phyloP scores from a whole-genome alignment of 2,797 vertebrate species.

The Taeniopygia guttata region DNA sequence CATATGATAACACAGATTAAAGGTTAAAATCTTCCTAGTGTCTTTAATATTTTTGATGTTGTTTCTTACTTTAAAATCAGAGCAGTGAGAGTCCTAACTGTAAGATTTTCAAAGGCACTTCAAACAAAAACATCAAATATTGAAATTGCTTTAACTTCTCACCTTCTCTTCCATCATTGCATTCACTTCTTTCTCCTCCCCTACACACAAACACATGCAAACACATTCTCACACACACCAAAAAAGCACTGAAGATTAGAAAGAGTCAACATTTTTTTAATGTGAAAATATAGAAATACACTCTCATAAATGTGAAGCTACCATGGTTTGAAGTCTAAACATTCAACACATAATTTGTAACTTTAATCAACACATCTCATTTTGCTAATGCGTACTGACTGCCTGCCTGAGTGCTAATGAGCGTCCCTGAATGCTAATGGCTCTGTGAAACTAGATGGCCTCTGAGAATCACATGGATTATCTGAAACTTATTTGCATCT shows the following conservation, averaged over 20 bases:
- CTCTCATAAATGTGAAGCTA: constrained; percentile 25
- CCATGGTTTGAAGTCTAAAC: constrained; percentile 56
- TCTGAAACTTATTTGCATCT: constrained; percentile 61
- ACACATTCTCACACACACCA: background rate
- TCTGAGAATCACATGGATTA: constrained; percentile 54
- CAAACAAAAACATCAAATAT: background rate
- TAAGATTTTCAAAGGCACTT: background rate
- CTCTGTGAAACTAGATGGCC: constrained; percentile 42
- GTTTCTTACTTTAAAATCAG: constrained; percentile 17
- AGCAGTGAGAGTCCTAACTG: background rate
- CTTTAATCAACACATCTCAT: constrained; percentile 75
- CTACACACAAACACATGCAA: background rate
- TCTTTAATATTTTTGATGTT: background rate
- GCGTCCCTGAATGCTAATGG: constrained; percentile 65
- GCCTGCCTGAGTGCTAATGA: constrained; percentile 64
- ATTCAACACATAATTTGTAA: constrained; percentile 65
- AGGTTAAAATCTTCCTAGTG: background rate
- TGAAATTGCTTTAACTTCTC: constrained; percentile 15
- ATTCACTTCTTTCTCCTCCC: background rate
- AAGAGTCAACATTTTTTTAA: background rate
- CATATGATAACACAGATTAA: background rate
- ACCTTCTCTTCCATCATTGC: background rate
- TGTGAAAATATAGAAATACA: background rate
- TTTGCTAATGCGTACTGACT: constrained; percentile 67
- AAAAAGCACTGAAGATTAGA: background rate